phyloP scores from a whole-genome alignment of 2,888 invertebrate species.

The Oscheius sp. region DNA sequence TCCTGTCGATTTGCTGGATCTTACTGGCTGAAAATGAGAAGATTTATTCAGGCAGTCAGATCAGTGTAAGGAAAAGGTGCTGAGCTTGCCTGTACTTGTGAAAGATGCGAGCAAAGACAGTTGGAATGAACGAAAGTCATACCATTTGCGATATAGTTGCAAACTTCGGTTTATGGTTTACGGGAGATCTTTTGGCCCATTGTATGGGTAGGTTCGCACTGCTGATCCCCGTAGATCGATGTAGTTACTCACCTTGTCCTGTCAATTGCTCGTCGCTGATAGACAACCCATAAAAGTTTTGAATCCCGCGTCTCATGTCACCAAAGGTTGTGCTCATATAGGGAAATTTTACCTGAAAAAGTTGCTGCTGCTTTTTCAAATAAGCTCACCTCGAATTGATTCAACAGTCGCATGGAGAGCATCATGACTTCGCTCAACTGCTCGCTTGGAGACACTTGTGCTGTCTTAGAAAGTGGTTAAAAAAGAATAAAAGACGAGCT shows the following conservation, averaged over 20 bases:
- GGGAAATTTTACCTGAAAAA: conserved; percentile 10
- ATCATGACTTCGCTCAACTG: conserved; percentile 25
- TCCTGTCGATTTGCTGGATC: conserved; percentile 20
- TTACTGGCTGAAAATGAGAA: conserved; percentile 7
- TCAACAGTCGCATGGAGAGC: conserved; percentile 24
- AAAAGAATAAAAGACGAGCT: too few species aligned
- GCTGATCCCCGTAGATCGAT: too few species aligned
- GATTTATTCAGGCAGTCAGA: background rate
- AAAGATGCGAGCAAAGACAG: too few species aligned
- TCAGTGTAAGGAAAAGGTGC: too few species aligned
- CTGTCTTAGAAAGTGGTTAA: background rate
- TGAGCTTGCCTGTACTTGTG: too few species aligned
- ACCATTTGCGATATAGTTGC: too few species aligned
- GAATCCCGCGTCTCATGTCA: conserved; percentile 24
- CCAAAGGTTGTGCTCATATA: conserved; percentile 1
- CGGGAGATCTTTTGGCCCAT: too few species aligned
- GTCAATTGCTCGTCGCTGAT: conserved; percentile 14
- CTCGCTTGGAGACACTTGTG: conserved; percentile 24
- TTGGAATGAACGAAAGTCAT: too few species aligned
- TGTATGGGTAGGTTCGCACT: too few species aligned
- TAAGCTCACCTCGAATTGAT: background rate
- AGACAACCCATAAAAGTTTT: conserved; percentile 13
- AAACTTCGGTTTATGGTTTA: too few species aligned
- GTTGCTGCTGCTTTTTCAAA: background rate
- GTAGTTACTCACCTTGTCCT: conserved; percentile 1